A percentile compares a stretch with the other conserved stretches of the same genome.
phyloP scores from a whole-genome alignment of 2,888 invertebrate species.

The Charanyca ferruginea region DNA sequence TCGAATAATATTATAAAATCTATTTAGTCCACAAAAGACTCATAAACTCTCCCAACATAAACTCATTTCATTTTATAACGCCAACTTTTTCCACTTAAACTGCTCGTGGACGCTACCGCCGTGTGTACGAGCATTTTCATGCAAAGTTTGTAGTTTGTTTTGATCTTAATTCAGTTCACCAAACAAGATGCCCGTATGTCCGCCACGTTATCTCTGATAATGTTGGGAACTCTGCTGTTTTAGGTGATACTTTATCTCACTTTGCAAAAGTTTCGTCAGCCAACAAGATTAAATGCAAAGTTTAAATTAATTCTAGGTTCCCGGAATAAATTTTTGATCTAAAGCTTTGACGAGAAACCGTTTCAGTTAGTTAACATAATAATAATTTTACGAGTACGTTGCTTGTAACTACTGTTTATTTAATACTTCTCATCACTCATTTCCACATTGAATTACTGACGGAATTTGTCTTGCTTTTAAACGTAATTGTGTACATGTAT shows the following conservation, averaged over 20 bases:
- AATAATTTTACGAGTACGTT: constrained; percentile 6
- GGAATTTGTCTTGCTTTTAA: constrained; percentile 22
- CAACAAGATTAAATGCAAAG: constrained; percentile 89
- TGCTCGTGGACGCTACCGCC: constrained; percentile 5
- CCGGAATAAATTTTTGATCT: constrained; percentile 80
- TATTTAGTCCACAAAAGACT: constrained; percentile 6
- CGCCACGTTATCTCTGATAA: constrained; percentile 78
- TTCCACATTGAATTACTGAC: constrained; percentile 6
- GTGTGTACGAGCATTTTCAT: constrained; percentile 23
- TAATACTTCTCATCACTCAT: constrained; percentile 4
- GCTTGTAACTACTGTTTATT: constrained; percentile 1
- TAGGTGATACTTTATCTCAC: constrained; percentile 87
- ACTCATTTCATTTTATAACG: constrained; percentile 19
- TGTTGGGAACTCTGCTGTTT: constrained; percentile 80
- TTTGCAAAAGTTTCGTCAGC: constrained; percentile 84
- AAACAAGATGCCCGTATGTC: constrained; percentile 64
- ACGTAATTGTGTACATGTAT: constrained; percentile 40
- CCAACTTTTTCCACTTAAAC: constrained; percentile 7
- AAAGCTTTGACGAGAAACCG: constrained; percentile 73
- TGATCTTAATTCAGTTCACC: constrained; percentile 54
- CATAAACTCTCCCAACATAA: constrained; percentile 16
- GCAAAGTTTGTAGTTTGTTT: constrained; percentile 51
- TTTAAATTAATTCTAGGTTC: constrained; percentile 88
- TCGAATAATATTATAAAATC: neutral
- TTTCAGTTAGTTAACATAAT: constrained; percentile 27